A percentile compares a stretch with the other conserved stretches of the same genome.
Conservation (phyloP, 2,113 vertebrate species). For the Hydrolagus affinis region DNA sequence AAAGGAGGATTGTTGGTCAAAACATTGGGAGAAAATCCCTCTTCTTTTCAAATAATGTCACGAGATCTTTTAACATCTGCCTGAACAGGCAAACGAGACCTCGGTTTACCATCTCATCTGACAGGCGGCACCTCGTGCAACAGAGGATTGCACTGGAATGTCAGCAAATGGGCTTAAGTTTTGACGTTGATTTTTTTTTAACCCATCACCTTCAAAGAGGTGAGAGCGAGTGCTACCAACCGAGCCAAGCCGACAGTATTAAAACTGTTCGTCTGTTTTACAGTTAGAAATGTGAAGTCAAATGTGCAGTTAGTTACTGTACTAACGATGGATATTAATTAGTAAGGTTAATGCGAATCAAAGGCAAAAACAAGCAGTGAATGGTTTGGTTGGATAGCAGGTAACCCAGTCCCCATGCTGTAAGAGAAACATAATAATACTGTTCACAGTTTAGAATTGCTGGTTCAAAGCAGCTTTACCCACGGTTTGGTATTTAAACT, state of each 20-base stretch:
- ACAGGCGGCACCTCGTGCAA: no score
- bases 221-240: no score
- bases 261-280: slow-evolving; percentile 5
- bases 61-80: no score
- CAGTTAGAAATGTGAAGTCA: slow-evolving; percentile 12
- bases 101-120: no score
- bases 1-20: no score
- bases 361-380: slow-evolving; percentile 22
- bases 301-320: neutral
- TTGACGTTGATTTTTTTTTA: no score
- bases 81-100: no score
- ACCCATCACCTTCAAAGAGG: no score
- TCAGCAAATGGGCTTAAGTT: no score
- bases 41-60: no score
- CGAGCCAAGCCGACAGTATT: neutral
- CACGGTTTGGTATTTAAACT: slow-evolving; percentile 14
- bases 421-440: neutral
- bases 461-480: slow-evolving; percentile 30
- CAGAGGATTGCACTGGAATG: no score
- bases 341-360: slow-evolving; percentile 1
- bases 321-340: slow-evolving; percentile 9
- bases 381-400: neutral
- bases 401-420: slow-evolving; percentile 22
- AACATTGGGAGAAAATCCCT: no score
- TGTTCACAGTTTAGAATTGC: slow-evolving; percentile 13